A percentile compares a stretch with the other conserved stretches of the same genome.
Evolutionary conservation across 2,113 vertebrate genomes (phyloP).

Genomic region (Oreochromis aureus): DNA sequence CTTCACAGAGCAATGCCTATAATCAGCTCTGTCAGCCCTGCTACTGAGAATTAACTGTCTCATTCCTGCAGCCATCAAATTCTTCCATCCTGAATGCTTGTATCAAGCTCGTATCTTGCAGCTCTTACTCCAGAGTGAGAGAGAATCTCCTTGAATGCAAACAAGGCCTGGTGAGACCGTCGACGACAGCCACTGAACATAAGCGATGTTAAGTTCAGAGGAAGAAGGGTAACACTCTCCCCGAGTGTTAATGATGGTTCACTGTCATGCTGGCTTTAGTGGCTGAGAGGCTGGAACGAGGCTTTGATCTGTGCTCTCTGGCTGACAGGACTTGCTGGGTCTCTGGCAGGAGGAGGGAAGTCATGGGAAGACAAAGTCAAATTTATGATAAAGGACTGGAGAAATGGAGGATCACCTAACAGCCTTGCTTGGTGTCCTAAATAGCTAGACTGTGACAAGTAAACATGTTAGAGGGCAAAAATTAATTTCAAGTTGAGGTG

Average conservation of each 20-base stretch:
- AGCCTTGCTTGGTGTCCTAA: not conserved
- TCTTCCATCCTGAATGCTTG: not conserved
- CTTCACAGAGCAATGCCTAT: constrained; percentile 19
- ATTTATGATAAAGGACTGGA: constrained; percentile 23
- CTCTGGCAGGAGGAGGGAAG: constrained; percentile 25
- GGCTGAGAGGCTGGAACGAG: constrained; percentile 35
- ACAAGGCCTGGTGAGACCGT: not conserved
- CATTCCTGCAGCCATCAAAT: constrained; percentile 30
- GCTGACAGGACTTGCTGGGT: constrained; percentile 19
- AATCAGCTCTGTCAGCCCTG: constrained; percentile 44
- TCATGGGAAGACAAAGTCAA: constrained; percentile 51
- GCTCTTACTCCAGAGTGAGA: not conserved
- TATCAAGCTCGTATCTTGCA: constrained; percentile 3
- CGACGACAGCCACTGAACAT: not conserved
- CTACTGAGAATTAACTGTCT: constrained; percentile 38
- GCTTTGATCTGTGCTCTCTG: constrained; percentile 54
- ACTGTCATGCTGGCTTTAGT: constrained; percentile 46
- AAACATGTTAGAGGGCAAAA: not conserved
- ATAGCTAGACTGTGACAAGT: not conserved
- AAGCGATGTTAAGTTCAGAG: constrained; percentile 22
- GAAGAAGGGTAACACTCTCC: constrained; percentile 22
- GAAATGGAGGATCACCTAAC: not conserved
- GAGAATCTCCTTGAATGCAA: constrained; percentile 25
- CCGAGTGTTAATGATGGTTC: constrained; percentile 55
- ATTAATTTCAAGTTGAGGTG: not conserved